These are phyloP conservation scores for Xanthia icteritia DNA, from an alignment of 2,888 invertebrate genomes.

Conservation along the genomic window DNA sequence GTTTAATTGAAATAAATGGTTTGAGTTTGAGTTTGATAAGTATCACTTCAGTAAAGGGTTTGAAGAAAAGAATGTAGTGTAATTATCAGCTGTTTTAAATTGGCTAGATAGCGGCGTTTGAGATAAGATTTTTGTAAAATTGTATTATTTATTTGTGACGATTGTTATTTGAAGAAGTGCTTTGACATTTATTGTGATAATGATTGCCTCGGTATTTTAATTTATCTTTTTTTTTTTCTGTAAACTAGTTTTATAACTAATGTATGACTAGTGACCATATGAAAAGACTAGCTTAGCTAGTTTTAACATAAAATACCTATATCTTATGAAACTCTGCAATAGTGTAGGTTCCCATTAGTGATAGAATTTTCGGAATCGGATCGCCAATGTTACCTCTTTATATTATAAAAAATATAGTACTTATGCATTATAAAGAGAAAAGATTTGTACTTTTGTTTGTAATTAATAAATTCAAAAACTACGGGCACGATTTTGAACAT, in stretches of 20 bases:
- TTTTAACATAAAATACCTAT: no score
- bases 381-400: no score
- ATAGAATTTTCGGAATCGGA: no score
- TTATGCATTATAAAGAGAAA: no score
- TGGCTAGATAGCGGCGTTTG: background rate
- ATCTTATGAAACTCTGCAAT: no score
- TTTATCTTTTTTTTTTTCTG: background rate
- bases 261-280: background rate
- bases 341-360: background rate
- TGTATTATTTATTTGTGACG: background rate
- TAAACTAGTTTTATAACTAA: background rate
- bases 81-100: slow-evolving; percentile 11
- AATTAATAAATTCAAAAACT: no score
- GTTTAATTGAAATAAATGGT: no score
- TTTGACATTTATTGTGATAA: slow-evolving; percentile 20
- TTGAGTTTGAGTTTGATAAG: no score
- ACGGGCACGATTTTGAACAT: no score
- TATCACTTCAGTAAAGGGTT: slow-evolving; percentile 1
- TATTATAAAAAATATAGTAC: no score
- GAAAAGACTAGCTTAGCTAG: background rate
- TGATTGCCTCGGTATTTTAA: background rate
- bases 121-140: slow-evolving; percentile 21
- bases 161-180: slow-evolving; percentile 6
- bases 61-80: background rate
- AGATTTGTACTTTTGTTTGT: no score